Base-by-base conservation (phyloP, 1,140 invertebrate genomes). In the Drosophila busckii region DNA sequence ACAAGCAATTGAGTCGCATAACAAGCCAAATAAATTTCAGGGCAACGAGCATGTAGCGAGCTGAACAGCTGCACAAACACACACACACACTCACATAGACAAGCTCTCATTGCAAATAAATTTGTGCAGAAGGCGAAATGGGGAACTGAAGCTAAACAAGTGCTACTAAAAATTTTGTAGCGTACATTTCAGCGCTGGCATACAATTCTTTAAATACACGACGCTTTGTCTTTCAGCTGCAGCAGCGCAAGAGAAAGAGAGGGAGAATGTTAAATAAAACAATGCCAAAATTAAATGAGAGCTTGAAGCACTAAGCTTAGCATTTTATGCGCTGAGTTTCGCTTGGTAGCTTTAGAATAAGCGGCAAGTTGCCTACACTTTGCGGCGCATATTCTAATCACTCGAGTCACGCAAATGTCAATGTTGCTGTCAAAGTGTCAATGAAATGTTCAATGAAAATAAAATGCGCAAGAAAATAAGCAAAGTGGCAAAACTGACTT, bases 361-460 rank as follows among this genome's bases (percentile, higher is more conserved):
- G 37, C 17, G 9, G 32, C 29, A 48, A 34, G 38, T 40, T 64
- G 54, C 40, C 56, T 61, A 46, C n/a, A n/a, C 55, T 61, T 61
- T 40, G 49, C 42, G 59, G 64, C 64, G 70, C 70, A 76, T 70
- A 75, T 75, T 76, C 70, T 76, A 76, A 76, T 76, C 70, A 76
- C 70, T 75, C 61, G 54, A 76, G 70, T 78, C 70, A 76, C 70
- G 70, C 70, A 76, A 76, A 76, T 76, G 70, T 76, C 71, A 76
- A 76, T 76, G 65, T 56, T 70, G 71, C 70, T 76, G 70, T 80
- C 63, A 73, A 82, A 80, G 69, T 69, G 63, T 65, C 64, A 80
- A 78, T 80, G 75, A 80, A 73, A 73, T 80, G 73, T 80, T 78
- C 68, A 80, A 78, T 80, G 68, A 49, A 80, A 80, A 80, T 80